phyloP scores from a whole-genome alignment of 2,888 invertebrate species.

The Meiosimyza platycephala region DNA sequence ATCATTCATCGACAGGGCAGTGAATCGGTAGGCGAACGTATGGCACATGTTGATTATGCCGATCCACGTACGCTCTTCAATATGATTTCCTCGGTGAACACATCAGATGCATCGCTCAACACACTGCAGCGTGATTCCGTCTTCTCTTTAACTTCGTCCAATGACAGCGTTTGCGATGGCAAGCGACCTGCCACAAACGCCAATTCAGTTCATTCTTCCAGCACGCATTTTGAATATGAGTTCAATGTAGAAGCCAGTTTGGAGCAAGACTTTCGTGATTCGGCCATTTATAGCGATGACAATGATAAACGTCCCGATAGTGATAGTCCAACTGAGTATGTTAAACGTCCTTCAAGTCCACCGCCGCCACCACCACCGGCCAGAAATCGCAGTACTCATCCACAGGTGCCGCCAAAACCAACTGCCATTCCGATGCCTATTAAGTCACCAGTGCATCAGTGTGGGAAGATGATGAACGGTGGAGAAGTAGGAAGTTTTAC shows the following conservation, averaged over 20 bases:
- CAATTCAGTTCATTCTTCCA: slow-evolving; percentile 39
- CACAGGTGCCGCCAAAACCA: slow-evolving; percentile 56
- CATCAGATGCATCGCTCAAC: slow-evolving; percentile 52
- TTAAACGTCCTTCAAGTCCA: slow-evolving; percentile 51
- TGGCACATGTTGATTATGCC: slow-evolving; percentile 88
- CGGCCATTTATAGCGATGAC: slow-evolving; percentile 84
- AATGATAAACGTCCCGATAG: slow-evolving; percentile 61
- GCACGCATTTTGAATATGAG: slow-evolving; percentile 78
- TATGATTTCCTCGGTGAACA: slow-evolving; percentile 46
- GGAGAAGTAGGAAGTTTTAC: slow-evolving; percentile 18
- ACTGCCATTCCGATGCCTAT: slow-evolving; percentile 43
- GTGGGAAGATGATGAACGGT: not conserved
- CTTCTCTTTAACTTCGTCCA: slow-evolving; percentile 66
- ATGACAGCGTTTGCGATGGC: slow-evolving; percentile 63
- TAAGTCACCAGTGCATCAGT: slow-evolving; percentile 33
- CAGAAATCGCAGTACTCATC: slow-evolving; percentile 44
- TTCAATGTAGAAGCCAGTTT: slow-evolving; percentile 77
- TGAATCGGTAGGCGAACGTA: slow-evolving; percentile 85
- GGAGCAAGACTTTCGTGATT: slow-evolving; percentile 80
- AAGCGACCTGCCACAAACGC: slow-evolving; percentile 43
- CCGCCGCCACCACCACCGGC: slow-evolving; percentile 58
- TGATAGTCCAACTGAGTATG: slow-evolving; percentile 33
- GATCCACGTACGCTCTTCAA: slow-evolving; percentile 79
- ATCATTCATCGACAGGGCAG: slow-evolving; percentile 81
- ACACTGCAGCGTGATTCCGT: slow-evolving; percentile 64